Percentiles rank a stretch among this genome's conserved stretches.
These are phyloP conservation scores for Drosophila malerkotliana DNA, from an alignment of 1,140 invertebrate genomes.

Conservation along the genomic window DNA sequence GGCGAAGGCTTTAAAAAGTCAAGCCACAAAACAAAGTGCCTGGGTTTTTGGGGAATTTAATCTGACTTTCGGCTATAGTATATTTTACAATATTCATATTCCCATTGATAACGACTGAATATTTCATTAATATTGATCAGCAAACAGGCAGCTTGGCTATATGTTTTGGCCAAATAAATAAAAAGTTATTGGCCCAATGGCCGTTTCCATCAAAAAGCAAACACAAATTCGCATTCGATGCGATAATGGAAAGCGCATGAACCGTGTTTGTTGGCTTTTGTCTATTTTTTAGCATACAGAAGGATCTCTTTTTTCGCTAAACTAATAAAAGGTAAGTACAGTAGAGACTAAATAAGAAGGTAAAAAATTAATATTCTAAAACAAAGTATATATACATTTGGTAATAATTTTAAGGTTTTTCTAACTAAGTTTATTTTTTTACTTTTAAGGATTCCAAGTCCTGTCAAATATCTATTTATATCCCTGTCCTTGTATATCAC, in stretches of 20 bases:
- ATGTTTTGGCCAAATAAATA: conserved; percentile 9
- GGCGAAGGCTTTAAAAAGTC: conserved; percentile 19
- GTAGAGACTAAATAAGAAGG: no score
- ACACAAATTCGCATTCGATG: conserved; percentile 34
- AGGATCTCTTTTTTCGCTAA: not conserved
- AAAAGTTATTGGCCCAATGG: not conserved
- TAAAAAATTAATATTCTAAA: no score
- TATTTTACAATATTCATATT: not conserved
- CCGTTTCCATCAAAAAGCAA: conserved; percentile 10
- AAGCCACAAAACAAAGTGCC: conserved; percentile 15
- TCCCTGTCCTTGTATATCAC: conserved; percentile 42
- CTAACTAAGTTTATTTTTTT: no score
- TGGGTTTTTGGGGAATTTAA: not conserved
- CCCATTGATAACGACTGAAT: not conserved
- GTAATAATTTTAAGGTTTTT: no score
- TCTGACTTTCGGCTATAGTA: not conserved
- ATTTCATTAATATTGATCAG: conserved; percentile 1
- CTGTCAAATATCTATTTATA: not conserved
- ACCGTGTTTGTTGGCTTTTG: conserved; percentile 24
- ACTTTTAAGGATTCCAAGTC: not conserved
- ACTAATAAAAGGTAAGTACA: not conserved
- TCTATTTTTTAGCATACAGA: conserved; percentile 36
- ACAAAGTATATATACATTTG: no score
- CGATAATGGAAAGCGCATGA: conserved; percentile 44
- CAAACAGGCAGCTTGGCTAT: not conserved